Evolutionary conservation across 2,113 vertebrate species (phyloP).

Genomic region (Entelurus aequoreus): DNA sequence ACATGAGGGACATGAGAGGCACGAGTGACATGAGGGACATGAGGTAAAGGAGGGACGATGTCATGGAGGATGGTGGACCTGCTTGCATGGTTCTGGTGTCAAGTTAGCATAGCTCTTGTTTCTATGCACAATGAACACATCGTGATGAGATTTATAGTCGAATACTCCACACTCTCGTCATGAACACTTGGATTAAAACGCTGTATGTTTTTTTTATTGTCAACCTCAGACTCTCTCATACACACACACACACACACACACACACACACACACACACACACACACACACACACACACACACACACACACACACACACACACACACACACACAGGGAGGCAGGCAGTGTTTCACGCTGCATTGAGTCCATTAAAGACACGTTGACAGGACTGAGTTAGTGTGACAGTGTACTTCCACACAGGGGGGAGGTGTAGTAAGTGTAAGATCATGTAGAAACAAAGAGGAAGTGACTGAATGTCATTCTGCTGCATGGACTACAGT

Average conservation of each 20-base stretch:
- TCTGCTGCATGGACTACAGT: too few species aligned
- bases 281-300: background rate
- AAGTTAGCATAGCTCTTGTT: background rate
- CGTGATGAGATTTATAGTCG: background rate
- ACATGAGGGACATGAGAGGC: too few species aligned
- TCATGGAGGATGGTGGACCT: too few species aligned
- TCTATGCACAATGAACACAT: background rate
- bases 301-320: background rate
- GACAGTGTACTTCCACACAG: too few species aligned
- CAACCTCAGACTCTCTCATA: background rate
- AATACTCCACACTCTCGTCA: background rate
- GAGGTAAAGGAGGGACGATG: too few species aligned
- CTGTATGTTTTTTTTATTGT: background rate
- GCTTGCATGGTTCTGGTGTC: too few species aligned
- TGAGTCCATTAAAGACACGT: too few species aligned
- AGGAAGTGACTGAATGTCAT: constrained; percentile 54
- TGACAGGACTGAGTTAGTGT: too few species aligned
- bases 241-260: background rate
- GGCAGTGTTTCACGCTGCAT: too few species aligned
- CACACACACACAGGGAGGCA: background rate
- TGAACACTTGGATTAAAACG: too few species aligned
- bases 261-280: too few species aligned
- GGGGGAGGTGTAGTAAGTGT: background rate
- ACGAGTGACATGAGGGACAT: too few species aligned
- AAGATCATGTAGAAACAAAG: constrained; percentile 41